Evolutionary conservation across 2,113 vertebrate species (phyloP).

Genomic region (Apistogramma diplotaenia): DNA sequence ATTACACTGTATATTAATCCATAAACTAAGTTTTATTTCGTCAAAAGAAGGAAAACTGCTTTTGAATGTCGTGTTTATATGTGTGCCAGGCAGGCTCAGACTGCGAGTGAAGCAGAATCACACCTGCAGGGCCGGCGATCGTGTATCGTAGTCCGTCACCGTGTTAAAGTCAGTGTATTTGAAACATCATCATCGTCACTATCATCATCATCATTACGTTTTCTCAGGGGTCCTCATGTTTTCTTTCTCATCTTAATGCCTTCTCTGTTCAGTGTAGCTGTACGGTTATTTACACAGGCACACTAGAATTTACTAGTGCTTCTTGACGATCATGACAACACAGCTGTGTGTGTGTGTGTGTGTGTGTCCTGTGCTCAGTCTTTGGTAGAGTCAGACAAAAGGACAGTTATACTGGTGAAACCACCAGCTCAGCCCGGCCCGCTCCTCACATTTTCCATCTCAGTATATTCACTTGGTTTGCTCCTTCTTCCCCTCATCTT

Average conservation of each 20-base stretch:
- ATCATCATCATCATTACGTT: neutral
- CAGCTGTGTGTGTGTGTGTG: neutral
- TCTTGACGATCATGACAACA: conserved; percentile 31
- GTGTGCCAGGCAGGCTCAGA: neutral
- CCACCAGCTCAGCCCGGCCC: conserved; percentile 23
- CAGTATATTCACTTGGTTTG: conserved; percentile 15
- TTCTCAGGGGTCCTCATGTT: neutral
- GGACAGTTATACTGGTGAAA: conserved; percentile 65
- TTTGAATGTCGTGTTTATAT: neutral
- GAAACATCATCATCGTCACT: neutral
- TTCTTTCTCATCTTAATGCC: neutral
- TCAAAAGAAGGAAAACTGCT: neutral
- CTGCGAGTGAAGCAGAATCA: neutral
- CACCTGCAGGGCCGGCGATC: neutral
- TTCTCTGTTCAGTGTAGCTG: neutral
- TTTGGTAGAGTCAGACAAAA: conserved; percentile 53
- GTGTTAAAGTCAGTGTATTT: neutral
- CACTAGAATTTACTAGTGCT: neutral
- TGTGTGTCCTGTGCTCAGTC: neutral
- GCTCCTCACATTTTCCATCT: conserved; percentile 68
- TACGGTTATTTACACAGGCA: neutral
- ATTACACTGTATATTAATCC: conserved; percentile 25
- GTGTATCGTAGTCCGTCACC: neutral
- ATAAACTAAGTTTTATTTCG: conserved; percentile 16
- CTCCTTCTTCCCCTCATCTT: conserved; percentile 34